Conservation (phyloP, 2,888 invertebrate genomes). For the Melieria picta region DNA sequence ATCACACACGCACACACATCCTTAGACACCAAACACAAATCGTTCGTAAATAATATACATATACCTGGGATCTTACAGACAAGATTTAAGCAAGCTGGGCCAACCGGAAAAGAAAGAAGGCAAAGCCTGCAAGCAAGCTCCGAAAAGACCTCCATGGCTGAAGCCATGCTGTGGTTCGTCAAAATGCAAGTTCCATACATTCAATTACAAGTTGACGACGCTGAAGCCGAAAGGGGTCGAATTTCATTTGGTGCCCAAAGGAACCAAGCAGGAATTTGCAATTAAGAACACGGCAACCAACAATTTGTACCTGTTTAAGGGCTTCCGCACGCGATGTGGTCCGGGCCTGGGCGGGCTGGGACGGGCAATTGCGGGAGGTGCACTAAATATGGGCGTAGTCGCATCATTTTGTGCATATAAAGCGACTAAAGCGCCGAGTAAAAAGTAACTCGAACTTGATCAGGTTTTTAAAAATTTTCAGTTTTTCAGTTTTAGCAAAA, state of each 20-base stretch:
- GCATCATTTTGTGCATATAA: constrained; percentile 27
- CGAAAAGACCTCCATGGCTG: too few species aligned
- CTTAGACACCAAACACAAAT: too few species aligned
- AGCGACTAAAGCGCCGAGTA: neutral
- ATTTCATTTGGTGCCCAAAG: constrained; percentile 22
- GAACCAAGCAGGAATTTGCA: constrained; percentile 20
- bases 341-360: constrained; percentile 13
- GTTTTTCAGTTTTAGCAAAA: too few species aligned
- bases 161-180: too few species aligned
- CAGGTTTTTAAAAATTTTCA: too few species aligned
- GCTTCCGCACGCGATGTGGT: constrained; percentile 25
- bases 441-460: too few species aligned
- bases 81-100: too few species aligned
- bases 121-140: too few species aligned
- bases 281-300: constrained; percentile 16
- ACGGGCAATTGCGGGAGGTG: constrained; percentile 9
- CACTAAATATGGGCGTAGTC: constrained; percentile 18
- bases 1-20: too few species aligned
- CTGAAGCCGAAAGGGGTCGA: neutral
- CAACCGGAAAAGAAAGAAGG: too few species aligned
- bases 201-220: constrained; percentile 27
- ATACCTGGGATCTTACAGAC: too few species aligned
- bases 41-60: too few species aligned
- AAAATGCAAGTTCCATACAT: constrained; percentile 24
- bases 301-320: constrained; percentile 28